phyloP scores from a whole-genome alignment of 2,797 vertebrate genomes.

The Acipenser transmontanus region DNA sequence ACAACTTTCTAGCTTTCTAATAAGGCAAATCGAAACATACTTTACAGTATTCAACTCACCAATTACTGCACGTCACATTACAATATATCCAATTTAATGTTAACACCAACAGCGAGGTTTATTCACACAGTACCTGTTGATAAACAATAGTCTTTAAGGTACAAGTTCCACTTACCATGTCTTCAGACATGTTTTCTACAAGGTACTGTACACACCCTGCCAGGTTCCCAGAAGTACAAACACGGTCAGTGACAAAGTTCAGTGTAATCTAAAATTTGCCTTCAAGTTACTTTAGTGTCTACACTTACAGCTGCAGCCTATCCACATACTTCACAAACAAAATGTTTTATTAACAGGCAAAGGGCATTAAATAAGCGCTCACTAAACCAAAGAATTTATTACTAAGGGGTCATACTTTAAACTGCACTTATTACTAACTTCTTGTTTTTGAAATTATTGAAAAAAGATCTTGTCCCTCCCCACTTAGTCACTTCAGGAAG shows the following conservation, averaged over 20 bases:
- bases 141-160: background rate
- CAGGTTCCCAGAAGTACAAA: constrained; percentile 31
- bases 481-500: too few species aligned
- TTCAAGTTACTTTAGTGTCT: constrained; percentile 33
- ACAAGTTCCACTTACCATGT: constrained; percentile 49
- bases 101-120: too few species aligned
- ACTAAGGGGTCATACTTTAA: background rate
- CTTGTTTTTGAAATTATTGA: too few species aligned
- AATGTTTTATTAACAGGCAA: constrained; percentile 27
- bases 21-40: too few species aligned
- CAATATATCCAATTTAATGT: too few species aligned
- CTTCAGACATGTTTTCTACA: constrained; percentile 49
- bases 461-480: too few species aligned
- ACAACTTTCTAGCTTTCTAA: too few species aligned
- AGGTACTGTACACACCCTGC: constrained; percentile 27
- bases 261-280: constrained; percentile 28
- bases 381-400: background rate
- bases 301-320: too few species aligned
- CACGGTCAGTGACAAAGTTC: constrained; percentile 54
- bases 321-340: constrained; percentile 34
- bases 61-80: too few species aligned
- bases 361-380: background rate
- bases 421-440: too few species aligned
- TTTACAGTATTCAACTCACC: too few species aligned
- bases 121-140: too few species aligned